Evolutionary conservation across 2,888 invertebrate genomes (phyloP).

Genomic region (Acronicta alni): DNA sequence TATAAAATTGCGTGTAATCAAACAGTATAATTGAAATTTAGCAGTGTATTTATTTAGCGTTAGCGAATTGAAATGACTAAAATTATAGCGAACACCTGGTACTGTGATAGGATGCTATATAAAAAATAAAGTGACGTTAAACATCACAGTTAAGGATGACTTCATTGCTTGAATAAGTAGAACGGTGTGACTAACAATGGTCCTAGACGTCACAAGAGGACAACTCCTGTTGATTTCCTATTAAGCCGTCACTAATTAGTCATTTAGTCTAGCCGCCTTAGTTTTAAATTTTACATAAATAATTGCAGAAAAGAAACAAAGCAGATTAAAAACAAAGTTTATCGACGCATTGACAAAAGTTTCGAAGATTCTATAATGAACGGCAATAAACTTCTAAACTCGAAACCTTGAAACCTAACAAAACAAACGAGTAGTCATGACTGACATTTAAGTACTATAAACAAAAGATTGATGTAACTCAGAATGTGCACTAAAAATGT

Average conservation of each 20-base stretch:
- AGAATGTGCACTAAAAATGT: conserved; percentile 22
- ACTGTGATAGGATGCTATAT: conserved; percentile 57
- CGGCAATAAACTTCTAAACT: background rate
- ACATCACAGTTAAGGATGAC: conserved; percentile 36
- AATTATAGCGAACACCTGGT: conserved; percentile 62
- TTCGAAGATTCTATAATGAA: background rate
- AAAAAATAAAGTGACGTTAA: conserved; percentile 45
- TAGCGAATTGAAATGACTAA: conserved; percentile 62
- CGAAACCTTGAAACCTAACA: conserved; percentile 17
- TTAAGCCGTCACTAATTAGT: conserved; percentile 2
- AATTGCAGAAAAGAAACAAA: background rate
- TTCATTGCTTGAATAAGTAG: conserved; percentile 50
- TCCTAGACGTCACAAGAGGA: background rate
- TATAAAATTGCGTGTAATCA: conserved; percentile 34
- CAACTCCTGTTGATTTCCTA: conserved; percentile 1
- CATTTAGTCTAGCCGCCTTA: background rate
- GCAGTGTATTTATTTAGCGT: conserved; percentile 52
- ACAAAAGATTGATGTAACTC: conserved; percentile 33
- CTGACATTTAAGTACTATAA: conserved; percentile 12
- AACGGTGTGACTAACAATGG: conserved; percentile 11
- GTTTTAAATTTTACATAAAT: too few relatives aligned
- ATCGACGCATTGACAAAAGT: background rate
- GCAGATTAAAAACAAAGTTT: background rate
- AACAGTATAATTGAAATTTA: conserved; percentile 42
- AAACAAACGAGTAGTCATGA: conserved; percentile 29